Conservation (phyloP, 2,113 vertebrate genomes). For the Edolisoma coerulescens region DNA sequence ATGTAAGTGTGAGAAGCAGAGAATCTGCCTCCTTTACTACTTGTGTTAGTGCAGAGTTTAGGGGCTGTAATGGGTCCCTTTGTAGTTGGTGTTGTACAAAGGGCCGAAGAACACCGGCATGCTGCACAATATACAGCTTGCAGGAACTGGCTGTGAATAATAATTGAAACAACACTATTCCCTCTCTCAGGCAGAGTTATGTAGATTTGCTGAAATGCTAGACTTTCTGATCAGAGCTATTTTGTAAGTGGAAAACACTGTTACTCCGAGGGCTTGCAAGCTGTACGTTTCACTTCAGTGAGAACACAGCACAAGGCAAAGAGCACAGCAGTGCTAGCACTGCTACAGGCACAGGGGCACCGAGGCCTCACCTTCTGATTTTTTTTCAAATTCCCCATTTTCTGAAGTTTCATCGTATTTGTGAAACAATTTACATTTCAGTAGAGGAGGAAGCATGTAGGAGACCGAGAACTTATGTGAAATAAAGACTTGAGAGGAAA, state of each 20-base stretch:
- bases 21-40: background rate
- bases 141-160: background rate
- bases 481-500: background rate
- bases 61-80: background rate
- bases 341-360: background rate
- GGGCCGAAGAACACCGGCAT: background rate
- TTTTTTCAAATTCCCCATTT: background rate
- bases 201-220: background rate
- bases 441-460: background rate
- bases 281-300: accelerated
- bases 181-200: background rate
- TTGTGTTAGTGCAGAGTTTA: background rate
- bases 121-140: background rate
- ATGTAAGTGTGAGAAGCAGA: background rate
- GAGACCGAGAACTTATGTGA: background rate
- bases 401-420: background rate
- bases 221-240: background rate
- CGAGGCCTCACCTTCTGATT: background rate
- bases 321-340: background rate
- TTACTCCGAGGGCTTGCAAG: background rate
- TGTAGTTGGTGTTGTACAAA: background rate
- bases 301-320: background rate
- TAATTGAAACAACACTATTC: background rate
- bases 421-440: background rate
- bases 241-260: background rate